phyloP scores from a whole-genome alignment of 2,888 invertebrate genomes.

The Zaprionus bogoriensis region DNA sequence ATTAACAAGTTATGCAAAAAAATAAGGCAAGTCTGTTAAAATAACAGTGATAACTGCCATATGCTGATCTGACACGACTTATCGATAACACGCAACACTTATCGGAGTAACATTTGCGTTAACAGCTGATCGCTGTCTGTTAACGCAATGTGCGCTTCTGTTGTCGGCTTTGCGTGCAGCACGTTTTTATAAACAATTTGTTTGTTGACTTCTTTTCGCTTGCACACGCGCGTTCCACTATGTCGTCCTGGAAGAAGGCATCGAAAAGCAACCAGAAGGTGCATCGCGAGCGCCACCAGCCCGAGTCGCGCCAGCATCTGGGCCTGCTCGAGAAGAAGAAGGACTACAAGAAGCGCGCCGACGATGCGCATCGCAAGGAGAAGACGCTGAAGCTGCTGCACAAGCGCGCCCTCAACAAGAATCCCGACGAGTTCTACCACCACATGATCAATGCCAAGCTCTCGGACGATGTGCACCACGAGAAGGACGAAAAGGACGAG shows the following conservation, averaged over 20 bases:
- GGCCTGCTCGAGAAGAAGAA: slow-evolving; percentile 95
- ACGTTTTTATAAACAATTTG: slow-evolving; percentile 27
- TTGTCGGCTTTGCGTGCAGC: slow-evolving; percentile 14
- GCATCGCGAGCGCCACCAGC: slow-evolving; percentile 93
- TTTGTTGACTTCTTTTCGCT: neutral
- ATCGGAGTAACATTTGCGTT: neutral
- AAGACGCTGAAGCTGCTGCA: slow-evolving; percentile 91
- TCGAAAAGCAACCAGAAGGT: slow-evolving; percentile 92
- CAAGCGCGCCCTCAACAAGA: slow-evolving; percentile 93
- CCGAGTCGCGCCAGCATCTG: slow-evolving; percentile 89
- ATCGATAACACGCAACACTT: slow-evolving; percentile 1
- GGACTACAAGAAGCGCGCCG: slow-evolving; percentile 91
- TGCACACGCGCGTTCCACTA: slow-evolving; percentile 77
- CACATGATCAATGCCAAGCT: slow-evolving; percentile 96
- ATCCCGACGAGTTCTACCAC: slow-evolving; percentile 99
- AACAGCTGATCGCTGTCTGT: neutral
- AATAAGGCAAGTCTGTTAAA: neutral
- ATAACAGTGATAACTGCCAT: neutral
- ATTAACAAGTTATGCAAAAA: neutral
- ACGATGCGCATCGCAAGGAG: slow-evolving; percentile 92
- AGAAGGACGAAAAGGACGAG: slow-evolving; percentile 88
- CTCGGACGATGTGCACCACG: slow-evolving; percentile 86
- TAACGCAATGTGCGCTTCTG: neutral
- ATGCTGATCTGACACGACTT: neutral
- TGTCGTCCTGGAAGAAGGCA: slow-evolving; percentile 96